Evolutionary conservation across 2,797 vertebrate species (phyloP).

Genomic region (Semotilus atromaculatus): DNA sequence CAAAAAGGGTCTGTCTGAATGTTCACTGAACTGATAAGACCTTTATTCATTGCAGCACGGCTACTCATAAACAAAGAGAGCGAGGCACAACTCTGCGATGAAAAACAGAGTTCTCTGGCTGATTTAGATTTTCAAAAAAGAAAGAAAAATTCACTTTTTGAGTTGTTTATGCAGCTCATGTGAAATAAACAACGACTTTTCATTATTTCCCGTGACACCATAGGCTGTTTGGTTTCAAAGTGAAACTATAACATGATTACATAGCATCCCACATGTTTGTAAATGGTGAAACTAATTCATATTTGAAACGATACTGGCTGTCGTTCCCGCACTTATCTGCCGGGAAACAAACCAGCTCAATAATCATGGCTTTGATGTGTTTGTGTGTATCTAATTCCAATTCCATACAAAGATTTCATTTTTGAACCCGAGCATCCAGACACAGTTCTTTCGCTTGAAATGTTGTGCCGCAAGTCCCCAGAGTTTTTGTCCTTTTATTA

Average conservation of each 20-base stretch:
- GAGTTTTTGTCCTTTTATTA: slow-evolving; percentile 43
- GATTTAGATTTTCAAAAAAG: not conserved
- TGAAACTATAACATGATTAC: slow-evolving; percentile 70
- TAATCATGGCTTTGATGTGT: slow-evolving; percentile 75
- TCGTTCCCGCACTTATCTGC: slow-evolving; percentile 70
- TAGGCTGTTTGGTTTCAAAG: slow-evolving; percentile 65
- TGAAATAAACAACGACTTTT: slow-evolving; percentile 53
- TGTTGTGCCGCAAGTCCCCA: slow-evolving; percentile 6
- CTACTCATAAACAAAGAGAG: slow-evolving; percentile 9
- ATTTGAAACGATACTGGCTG: slow-evolving; percentile 67
- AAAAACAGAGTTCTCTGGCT: not conserved
- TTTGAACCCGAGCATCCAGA: slow-evolving; percentile 24
- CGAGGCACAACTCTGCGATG: not conserved
- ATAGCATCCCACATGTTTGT: slow-evolving; percentile 64
- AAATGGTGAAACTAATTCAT: slow-evolving; percentile 75
- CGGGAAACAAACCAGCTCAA: slow-evolving; percentile 72
- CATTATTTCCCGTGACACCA: slow-evolving; percentile 62
- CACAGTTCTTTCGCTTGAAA: not conserved
- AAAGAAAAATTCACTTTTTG: not conserved
- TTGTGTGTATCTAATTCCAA: slow-evolving; percentile 73
- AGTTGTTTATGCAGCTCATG: not conserved
- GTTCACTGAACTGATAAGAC: slow-evolving; percentile 24
- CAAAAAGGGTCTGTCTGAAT: slow-evolving; percentile 42
- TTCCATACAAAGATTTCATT: slow-evolving; percentile 62
- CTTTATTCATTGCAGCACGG: slow-evolving; percentile 30